Base-by-base conservation (phyloP, 1,140 invertebrate genomes). In the Cherax destructor region DNA sequence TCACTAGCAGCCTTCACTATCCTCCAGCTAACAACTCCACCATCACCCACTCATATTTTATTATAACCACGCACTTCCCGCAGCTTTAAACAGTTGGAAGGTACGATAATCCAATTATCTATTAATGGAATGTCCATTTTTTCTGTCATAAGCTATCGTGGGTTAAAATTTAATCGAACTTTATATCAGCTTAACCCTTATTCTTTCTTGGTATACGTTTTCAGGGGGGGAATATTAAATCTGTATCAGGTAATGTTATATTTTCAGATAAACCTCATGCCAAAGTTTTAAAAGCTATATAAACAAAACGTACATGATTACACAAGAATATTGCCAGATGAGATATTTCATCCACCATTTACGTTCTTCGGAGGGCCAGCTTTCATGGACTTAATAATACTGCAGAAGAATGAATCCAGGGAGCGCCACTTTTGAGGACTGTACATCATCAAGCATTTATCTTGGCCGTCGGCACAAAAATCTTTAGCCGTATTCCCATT, bases 51-150 rank as follows among this genome's bases (percentile, higher is more conserved):
- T 79, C 77, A 7, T 79, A 50, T 52, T 21, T 79, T 16, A 41
- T 79, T 79, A 79, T 50, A 79, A 79, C 77, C 77, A 30, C 77
- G 30, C 77, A 11, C 77, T 79, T 52, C 41, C 11, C 47, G 5
- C 47, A 50, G 50, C 47, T 52, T 79, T 79, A 47, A 79, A 50
- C 77, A 79, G 77, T 50, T 49, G 77, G 50, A 79, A 50, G 77
- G 77, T 79, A 79, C 50, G 77, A 79, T 49, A 79, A 79, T 79
- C 41, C 77, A 79, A 50, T 79, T 79, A 79, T 79, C 77, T 79
- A 49, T 79, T 50, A 79, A 79, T 50, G 77, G 47, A 79, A 79
- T 52, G 77, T 79, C 41, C 77, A 79, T 79, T 79, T 50, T 50
- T 79, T 47, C 11, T 41, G 41, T 11, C 24, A 79, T 79, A 16